Evolutionary conservation across 2,113 vertebrate species (phyloP).

Genomic region (Tympanuchus pallidicinctus): DNA sequence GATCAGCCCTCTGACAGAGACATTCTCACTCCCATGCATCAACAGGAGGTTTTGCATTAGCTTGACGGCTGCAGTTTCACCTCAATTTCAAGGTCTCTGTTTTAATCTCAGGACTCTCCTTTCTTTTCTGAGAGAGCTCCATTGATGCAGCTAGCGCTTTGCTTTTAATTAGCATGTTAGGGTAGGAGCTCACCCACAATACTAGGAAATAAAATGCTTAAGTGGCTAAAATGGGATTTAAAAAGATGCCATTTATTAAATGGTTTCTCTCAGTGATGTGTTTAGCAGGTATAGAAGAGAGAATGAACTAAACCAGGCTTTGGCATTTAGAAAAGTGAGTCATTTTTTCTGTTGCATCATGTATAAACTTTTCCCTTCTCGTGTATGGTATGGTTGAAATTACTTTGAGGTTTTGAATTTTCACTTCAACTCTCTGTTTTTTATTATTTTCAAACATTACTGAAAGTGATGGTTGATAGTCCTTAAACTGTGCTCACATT

Average conservation of each 20-base stretch:
- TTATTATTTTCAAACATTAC: slow-evolving; percentile 57
- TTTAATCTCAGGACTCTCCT: slow-evolving; percentile 35
- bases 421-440: slow-evolving; percentile 60
- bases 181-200: slow-evolving; percentile 6
- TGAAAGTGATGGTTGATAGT: slow-evolving; percentile 24
- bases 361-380: slow-evolving; percentile 63
- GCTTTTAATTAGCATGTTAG: slow-evolving; percentile 17
- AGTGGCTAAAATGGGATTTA: slow-evolving; percentile 42
- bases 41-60: slow-evolving; percentile 19
- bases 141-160: not conserved
- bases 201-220: slow-evolving; percentile 38
- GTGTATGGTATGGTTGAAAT: slow-evolving; percentile 55
- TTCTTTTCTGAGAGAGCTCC: not conserved
- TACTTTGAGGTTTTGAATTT: slow-evolving; percentile 72
- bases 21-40: not conserved
- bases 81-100: slow-evolving; percentile 55
- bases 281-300: slow-evolving; percentile 49
- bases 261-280: slow-evolving; percentile 57
- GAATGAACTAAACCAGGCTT: slow-evolving; percentile 52
- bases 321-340: slow-evolving; percentile 41
- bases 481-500: not conserved
- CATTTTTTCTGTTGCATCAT: slow-evolving; percentile 68
- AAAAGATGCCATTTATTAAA: slow-evolving; percentile 51
- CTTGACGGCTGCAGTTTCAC: slow-evolving; percentile 24
- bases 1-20: not conserved